These are phyloP conservation scores for Hyphantria cunea DNA, from an alignment of 1,140 invertebrate species.

Conservation along the genomic window DNA sequence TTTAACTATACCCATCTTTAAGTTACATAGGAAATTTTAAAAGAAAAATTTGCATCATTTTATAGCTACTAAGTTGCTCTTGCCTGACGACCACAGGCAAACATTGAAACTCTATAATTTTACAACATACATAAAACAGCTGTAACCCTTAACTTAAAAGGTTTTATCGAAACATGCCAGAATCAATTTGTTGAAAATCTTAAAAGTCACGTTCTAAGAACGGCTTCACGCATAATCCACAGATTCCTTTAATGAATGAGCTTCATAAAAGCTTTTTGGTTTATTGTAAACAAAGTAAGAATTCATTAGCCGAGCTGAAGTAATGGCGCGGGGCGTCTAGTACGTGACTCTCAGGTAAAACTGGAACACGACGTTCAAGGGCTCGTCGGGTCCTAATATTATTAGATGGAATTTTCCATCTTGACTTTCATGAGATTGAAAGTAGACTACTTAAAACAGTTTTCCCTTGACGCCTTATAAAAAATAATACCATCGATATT, in stretches of 20 bases:
- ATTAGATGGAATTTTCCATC: conserved; percentile 39
- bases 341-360: conserved; percentile 56
- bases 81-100: conserved; percentile 12
- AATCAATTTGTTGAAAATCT: conserved; percentile 38
- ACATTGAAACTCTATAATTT: conserved; percentile 19
- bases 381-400: conserved; percentile 47
- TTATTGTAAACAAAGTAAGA: conserved; percentile 62
- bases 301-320: conserved; percentile 54
- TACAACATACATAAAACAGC: conserved; percentile 19
- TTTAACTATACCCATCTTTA: no score
- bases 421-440: conserved; percentile 31
- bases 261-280: conserved; percentile 58
- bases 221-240: conserved; percentile 52
- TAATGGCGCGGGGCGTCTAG: conserved; percentile 27
- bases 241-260: conserved; percentile 55
- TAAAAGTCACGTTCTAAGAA: conserved; percentile 51
- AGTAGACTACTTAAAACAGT: conserved; percentile 22
- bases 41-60: conserved; percentile 18
- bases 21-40: no score
- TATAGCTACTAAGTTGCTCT: conserved; percentile 1
- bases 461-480: conserved; percentile 8
- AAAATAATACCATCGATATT: no score
- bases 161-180: conserved; percentile 32
- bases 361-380: conserved; percentile 42
- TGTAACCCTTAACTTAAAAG: conserved; percentile 29